Evolutionary conservation across 2,888 invertebrate genomes (phyloP), one percentile per base, ranked within the genome.

Genomic region (Piscicola geometra): DNA sequence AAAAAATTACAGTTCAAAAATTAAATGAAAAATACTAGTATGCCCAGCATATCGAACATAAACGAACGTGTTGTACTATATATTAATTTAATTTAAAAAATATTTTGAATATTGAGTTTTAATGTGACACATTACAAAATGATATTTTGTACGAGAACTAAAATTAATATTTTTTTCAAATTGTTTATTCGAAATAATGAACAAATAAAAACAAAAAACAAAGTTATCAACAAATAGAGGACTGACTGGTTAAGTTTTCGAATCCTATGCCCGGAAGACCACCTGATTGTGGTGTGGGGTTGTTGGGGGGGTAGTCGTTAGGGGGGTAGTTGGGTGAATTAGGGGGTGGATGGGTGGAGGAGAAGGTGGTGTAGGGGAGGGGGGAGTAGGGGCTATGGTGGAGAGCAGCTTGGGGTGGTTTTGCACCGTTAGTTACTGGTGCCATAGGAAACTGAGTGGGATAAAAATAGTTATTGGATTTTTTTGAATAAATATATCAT

Each of bases 321-420:
- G 41, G 5, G 9, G 60, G 21, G 9, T 47, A 18, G 25, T 47
- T 33, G 32, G 35, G 25, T 28, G 76, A 25, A n/a, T 75, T n/a
- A 12, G 75, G n/a, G 66, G 60, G 41, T 5, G 28, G 68, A 21
- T 70, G 36, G 21, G 71, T 50, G 21, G 35, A 71, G 66, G 56
- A 25, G n/a, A 15, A 5, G 5, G 47, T 25, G 9, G 68, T n/a
- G 35, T 32, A 41, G 18, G 76, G 72, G 36, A 73, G 33, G 32
- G 77, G 76, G 50, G 77, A 68, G n/a, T 71, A 71, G 18, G 72
- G 70, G 60, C 76, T 56, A 50, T 52, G 41, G 28, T 28, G 28
- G n/a, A 30, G 71, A n/a, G 30, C 21, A 35, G 64, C 52, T 50
- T 50, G 69, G 28, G 47, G 76, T 28, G 50, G 41, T 32, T 32